Conservation (phyloP, 2,888 invertebrate species). For the Xylota segnis region DNA sequence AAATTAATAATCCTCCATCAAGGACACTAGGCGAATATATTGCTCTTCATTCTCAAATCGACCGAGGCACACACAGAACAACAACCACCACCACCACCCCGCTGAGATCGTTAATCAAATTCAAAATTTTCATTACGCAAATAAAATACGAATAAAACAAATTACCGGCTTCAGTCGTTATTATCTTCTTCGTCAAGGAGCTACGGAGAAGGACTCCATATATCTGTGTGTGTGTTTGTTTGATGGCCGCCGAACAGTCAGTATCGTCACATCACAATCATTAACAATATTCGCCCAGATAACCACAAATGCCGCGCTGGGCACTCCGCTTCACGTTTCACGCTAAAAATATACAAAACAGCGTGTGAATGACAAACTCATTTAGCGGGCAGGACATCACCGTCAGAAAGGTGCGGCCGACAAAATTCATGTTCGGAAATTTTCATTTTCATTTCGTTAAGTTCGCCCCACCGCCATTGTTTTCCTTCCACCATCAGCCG, state of each 20-base stretch:
- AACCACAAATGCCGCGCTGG: slow-evolving; percentile 66
- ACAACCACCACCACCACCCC: neutral
- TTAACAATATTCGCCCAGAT: slow-evolving; percentile 72
- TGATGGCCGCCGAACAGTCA: slow-evolving; percentile 18
- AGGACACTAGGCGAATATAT: slow-evolving; percentile 58
- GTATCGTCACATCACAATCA: slow-evolving; percentile 67
- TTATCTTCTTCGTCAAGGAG: slow-evolving; percentile 23
- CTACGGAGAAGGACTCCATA: neutral
- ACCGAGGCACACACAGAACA: slow-evolving; percentile 8
- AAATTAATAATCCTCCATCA: slow-evolving; percentile 56
- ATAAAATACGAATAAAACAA: slow-evolving; percentile 75
- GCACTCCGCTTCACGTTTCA: slow-evolving; percentile 36
- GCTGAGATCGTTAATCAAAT: slow-evolving; percentile 64
- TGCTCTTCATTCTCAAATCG: slow-evolving; percentile 44
- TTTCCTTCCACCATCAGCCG: neutral
- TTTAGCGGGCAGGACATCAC: slow-evolving; percentile 63
- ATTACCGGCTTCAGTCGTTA: slow-evolving; percentile 67
- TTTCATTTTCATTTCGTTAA: slow-evolving; percentile 65
- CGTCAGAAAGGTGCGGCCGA: slow-evolving; percentile 57
- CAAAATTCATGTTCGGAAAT: slow-evolving; percentile 71
- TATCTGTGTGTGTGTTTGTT: neutral
- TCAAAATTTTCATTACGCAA: slow-evolving; percentile 68
- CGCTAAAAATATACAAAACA: slow-evolving; percentile 32
- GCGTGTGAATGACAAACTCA: slow-evolving; percentile 75
- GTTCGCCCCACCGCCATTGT: slow-evolving; percentile 64